Evolutionary conservation across 2,797 vertebrate genomes (phyloP), one percentile per base, ranked within the genome.

Genomic region (Sebastes nivosus): DNA sequence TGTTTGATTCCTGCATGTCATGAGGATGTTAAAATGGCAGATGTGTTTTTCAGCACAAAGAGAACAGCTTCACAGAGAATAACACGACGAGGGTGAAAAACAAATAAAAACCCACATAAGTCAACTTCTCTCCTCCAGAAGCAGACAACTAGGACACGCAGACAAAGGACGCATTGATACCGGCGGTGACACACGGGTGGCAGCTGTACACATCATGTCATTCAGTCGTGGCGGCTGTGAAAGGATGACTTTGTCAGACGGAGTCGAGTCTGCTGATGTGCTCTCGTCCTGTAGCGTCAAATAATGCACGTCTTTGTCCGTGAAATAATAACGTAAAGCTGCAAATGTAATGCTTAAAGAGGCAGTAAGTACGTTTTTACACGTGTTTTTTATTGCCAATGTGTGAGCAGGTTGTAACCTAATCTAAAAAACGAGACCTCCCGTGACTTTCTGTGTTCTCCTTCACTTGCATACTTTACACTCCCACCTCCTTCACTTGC

Each of bases 131-230:
- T 63, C 59, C 79, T 74, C 75, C 34, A 25, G 27, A 86, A 80
- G 34, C 8, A 67, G 88, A 90, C 92, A 84, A 83, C 29, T 52
- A 77, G 90, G 81, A 89, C 86, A 34, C 0, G 67, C 69, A 87
- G 85, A 94, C 92, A 93, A 93, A 93, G 82, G 76, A 32, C 2
- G 59, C 86, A 87, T 87, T 92, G 91, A 92, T 87, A 81, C 30
- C 30, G 29, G 75, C 72, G 2, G 84, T 88, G 92, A 90, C 90
- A 91, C 88, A 70, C 80, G 87, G 88, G 78, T 85, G 91, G 88
- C 91, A 90, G 92, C 88, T 92, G 91, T 85, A 82, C 87, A 88
- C 91, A 86, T 88, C 81, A 71, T 90, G 88, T 80, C 84, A 86
- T 77, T 92, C 88, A 84, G 75, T 64, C 6, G 75, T 8, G 59